Base-by-base conservation (phyloP, 1,140 invertebrate species). In the Hetaerina americana region DNA sequence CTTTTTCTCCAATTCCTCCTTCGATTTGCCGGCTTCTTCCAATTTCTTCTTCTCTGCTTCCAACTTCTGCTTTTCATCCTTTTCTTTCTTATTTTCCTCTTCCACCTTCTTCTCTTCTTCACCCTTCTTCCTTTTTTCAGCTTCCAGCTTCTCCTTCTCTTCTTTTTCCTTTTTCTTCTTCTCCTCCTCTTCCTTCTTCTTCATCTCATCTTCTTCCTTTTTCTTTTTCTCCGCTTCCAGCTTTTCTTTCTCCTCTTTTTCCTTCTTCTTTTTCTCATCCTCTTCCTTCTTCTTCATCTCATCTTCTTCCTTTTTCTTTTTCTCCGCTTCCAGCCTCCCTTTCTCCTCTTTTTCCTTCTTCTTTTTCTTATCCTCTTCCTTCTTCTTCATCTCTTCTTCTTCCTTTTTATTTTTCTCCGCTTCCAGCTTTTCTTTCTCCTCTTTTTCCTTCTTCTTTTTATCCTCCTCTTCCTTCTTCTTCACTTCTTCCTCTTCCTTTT, bases 131-230 rank as follows among this genome's bases (percentile, higher is more conserved):
- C 73, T 69, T 15, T 31, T 67, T 72, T 70, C 72, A 2, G 27
- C 28, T 27, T 66, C 27, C 66, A 69, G 67, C 71, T 66, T 66
- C 66, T 70, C 70, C 29, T 72, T 70, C 5, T 70, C 68, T 75
- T 22, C 70, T 57, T 26, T 79, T 77, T 0, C 78, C 76, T 22
- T 75, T 78, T 22, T 80, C 77, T 66, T 81, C 77, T 75, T 79
- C 80, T 22, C 75, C 76, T 68, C 75, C 74, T 31, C 75, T 75
- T 27, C 76, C 77, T 70, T 78, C 74, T 66, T 76, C 74, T 70
- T 82, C 79, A 72, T 40, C 31, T 12, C 40, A 3, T 57, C 40
- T 57, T 77, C 78, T 66, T 75, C 77, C 71, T 74, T 68, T 31
- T 76, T 77, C 6, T 79, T 76, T 66, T 75, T 57, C 2, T 57